Percentiles rank a stretch among this genome's conserved stretches.
Evolutionary conservation across 2,797 vertebrate species (phyloP).

Genomic region (Phrynocephalus vlangalii): DNA sequence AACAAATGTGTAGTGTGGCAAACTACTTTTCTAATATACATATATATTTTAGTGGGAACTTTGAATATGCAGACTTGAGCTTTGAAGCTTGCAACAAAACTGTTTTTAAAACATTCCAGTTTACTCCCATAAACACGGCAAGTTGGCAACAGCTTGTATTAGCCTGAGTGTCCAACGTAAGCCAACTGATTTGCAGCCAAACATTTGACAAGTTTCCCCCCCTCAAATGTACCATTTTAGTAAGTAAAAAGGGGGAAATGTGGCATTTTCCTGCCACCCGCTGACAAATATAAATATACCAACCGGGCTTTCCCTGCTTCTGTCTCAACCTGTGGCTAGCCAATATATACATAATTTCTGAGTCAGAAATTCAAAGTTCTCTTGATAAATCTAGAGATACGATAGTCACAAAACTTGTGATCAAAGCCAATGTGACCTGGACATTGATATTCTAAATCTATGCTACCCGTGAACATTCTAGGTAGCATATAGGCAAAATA

Average conservation of each 20-base stretch:
- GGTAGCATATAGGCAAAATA: constrained; percentile 61
- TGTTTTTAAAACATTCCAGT: constrained; percentile 76
- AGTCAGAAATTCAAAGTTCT: constrained; percentile 66
- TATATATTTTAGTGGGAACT: constrained; percentile 61
- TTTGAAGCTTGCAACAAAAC: constrained; percentile 68
- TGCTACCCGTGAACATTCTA: constrained; percentile 60
- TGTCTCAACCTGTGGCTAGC: constrained; percentile 42
- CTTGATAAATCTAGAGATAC: constrained; percentile 70
- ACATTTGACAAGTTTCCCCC: constrained; percentile 35
- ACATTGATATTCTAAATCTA: constrained; percentile 57
- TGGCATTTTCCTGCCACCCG: constrained; percentile 27
- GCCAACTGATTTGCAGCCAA: constrained; percentile 31
- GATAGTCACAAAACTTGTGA: constrained; percentile 57
- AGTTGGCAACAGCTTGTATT: constrained; percentile 48
- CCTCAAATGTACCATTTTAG: constrained; percentile 51
- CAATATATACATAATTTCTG: constrained; percentile 53
- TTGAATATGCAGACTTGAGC: constrained; percentile 69
- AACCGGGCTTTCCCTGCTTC: constrained; percentile 21
- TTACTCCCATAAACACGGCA: constrained; percentile 69
- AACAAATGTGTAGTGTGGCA: constrained; percentile 76
- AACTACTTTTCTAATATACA: constrained; percentile 64
- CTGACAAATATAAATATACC: constrained; percentile 36
- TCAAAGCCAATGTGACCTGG: constrained; percentile 73
- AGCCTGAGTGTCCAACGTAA: constrained; percentile 4
- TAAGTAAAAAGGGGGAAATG: constrained; percentile 15